Evolutionary conservation across 2,113 vertebrate species (phyloP), one percentile per base, ranked within the genome.

Genomic region (Mesembrinibis cayennensis): DNA sequence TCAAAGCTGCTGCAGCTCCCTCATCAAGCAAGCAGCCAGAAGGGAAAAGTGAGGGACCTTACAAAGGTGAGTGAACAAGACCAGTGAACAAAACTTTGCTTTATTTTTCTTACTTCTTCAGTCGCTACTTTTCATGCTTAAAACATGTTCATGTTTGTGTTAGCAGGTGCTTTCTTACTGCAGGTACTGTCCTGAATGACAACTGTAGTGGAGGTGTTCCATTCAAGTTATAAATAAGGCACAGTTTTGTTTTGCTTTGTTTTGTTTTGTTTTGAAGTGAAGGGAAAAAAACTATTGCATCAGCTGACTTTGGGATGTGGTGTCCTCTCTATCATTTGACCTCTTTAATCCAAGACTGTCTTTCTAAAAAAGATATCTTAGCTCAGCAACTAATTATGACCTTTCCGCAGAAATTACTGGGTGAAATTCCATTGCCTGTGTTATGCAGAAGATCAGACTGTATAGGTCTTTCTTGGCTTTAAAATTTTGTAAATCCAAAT

Each of bases 331-430:
- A 23, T 95, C 83, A 97, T 97, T 97, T 97, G 87, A 90, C 63
- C 25, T 94, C 94, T 95, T 89, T 97, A 95, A 97, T 96, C 62
- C 70, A 93, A 73, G n/a, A 59, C 42, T 85, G 56, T 80, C 66
- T 66, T 97, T 95, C 97, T 95, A 97, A 96, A 96, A 97, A 87
- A 50, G 70, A 2, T 82, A 34, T 61, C 74, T 87, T 93, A 91
- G 83, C 58, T 85, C 91, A 95, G 84, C 5, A 13, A 65, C 87
- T 95, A 97, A 97, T 97, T 97, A 97, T 72, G 89, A 96, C 49
- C 67, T 85, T 90, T 69, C 80, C 50, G 58, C 70, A 76, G 89
- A 97, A 97, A 97, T 96, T 95, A 93, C 95, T 92, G 74, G 94
- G 93, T 97, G 77, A 97, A 93, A 91, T 90, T 89, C 81, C 76